Base-by-base conservation (phyloP, 2,113 vertebrate species). In the Aptenodytes forsteri region DNA sequence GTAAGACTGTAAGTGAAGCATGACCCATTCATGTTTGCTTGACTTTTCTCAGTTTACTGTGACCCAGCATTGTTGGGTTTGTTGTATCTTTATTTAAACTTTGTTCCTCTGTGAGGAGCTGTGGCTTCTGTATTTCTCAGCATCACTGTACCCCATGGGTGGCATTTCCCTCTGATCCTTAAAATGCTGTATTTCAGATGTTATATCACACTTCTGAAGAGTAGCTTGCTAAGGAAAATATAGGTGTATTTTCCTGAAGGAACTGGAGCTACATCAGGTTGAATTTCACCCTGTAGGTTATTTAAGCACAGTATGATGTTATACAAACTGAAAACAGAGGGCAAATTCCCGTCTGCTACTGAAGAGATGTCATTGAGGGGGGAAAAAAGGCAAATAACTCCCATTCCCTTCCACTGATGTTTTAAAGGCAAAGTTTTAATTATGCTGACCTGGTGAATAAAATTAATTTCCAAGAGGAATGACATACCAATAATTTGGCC, bases 151-250 rank as follows among this genome's bases (percentile, higher is more conserved):
- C 76, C 67, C 89, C 40, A 77, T 49, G 69, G 77, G 56, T 84
- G 69, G 91, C 77, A 91, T 91, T 91, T 95, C 54, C 78, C 73
- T 91, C 89, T 96, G 89, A 94, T 92, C 89, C 80, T 96, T 95
- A 93, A 92, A 96, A 87, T 93, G 77, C 12, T 87, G 6, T 59
- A 71, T 93, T 95, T 97, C 80, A 92, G 77, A 84, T 91, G 49
- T 92, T 96, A 82, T 81, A 89, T 66, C 76, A 61, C 79, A 95
- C 52, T 80, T 96, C 89, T 64, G 49, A 89, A 71, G 77, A 84
- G 36, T 34, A 79, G 54, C 73, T 89, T 84, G 69, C 55, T 92
- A 72, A 91, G 80, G 47, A 89, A 94, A 94, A 93, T 87, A 84
- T 52, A 67, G 59, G n/a, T 71, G 36, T 69, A 40, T 87, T 92